These are phyloP conservation scores for Zele albiditarsus DNA, from an alignment of 2,888 invertebrate genomes.

Conservation along the genomic window DNA sequence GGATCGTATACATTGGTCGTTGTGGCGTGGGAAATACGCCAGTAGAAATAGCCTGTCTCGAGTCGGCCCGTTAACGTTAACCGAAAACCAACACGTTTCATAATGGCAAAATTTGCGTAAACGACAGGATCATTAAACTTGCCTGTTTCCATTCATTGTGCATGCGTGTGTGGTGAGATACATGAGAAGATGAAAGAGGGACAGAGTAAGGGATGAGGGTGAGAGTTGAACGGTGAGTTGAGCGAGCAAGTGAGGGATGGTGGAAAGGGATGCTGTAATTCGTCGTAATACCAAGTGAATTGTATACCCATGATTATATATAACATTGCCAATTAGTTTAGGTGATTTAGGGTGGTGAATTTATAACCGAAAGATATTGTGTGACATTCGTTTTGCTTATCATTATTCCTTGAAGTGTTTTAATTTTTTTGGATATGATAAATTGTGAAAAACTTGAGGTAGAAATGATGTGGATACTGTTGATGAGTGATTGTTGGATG, in stretches of 20 bases:
- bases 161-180: conserved; percentile 50
- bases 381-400: conserved; percentile 42
- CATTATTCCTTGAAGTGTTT: neutral
- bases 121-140: conserved; percentile 72
- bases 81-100: conserved; percentile 68
- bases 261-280: conserved; percentile 63
- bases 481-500: too few relatives aligned
- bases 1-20: neutral
- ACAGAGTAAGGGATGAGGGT: conserved; percentile 51
- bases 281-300: conserved; percentile 73
- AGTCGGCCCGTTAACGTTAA: conserved; percentile 58
- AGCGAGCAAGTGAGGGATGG: conserved; percentile 40
- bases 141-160: conserved; percentile 54
- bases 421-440: neutral
- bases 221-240: conserved; percentile 37
- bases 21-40: neutral
- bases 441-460: neutral
- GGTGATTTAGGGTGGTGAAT: conserved; percentile 71
- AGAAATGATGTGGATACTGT: neutral
- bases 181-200: conserved; percentile 35
- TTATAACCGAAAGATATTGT: conserved; percentile 63
- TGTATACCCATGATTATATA: conserved; percentile 73
- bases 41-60: conserved; percentile 40
- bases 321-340: conserved; percentile 73
- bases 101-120: conserved; percentile 74